Percentiles rank a stretch among this genome's conserved stretches.
These are phyloP conservation scores for Puma concolor DNA, from an alignment of 2,113 vertebrate genomes.

Conservation along the genomic window DNA sequence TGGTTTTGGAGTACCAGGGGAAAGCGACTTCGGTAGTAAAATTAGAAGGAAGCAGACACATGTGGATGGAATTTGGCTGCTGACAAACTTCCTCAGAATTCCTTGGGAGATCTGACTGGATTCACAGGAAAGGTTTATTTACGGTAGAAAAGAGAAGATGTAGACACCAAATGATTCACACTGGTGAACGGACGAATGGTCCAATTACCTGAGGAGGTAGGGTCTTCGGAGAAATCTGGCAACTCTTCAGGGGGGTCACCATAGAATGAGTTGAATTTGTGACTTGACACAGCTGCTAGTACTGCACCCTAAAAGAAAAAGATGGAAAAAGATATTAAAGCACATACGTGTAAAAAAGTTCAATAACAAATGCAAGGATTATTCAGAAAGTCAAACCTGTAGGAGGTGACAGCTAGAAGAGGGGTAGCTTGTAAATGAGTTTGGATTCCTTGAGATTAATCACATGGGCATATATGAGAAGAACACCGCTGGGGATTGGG, in stretches of 20 bases:
- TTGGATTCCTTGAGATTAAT: slow-evolving; percentile 23
- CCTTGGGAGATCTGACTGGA: background rate
- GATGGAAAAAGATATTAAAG: slow-evolving; percentile 55
- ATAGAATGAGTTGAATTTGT: slow-evolving; percentile 99
- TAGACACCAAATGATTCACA: background rate
- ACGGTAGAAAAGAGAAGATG: slow-evolving; percentile 41
- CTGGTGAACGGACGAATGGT: slow-evolving; percentile 37
- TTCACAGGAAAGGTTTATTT: slow-evolving; percentile 47
- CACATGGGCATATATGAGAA: background rate
- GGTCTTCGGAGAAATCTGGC: slow-evolving; percentile 97
- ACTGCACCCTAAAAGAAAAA: slow-evolving; percentile 93
- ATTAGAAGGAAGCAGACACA: slow-evolving; percentile 50
- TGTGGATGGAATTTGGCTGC: slow-evolving; percentile 33
- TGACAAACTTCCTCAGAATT: slow-evolving; percentile 59
- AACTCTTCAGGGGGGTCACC: slow-evolving; percentile 98
- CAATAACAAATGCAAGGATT: slow-evolving; percentile 17
- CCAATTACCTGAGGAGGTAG: slow-evolving; percentile 96
- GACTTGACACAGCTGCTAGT: slow-evolving; percentile 97
- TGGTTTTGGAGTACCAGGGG: slow-evolving; percentile 15
- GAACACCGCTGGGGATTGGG: background rate
- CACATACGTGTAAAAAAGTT: background rate
- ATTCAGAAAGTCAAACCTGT: slow-evolving; percentile 24
- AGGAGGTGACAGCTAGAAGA: slow-evolving; percentile 38
- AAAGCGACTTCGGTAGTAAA: slow-evolving; percentile 47
- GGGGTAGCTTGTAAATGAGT: background rate